A percentile compares a stretch with the other conserved stretches of the same genome.
These are phyloP conservation scores for Galerucella calmariensis DNA, from an alignment of 2,888 invertebrate species.

Conservation along the genomic window DNA sequence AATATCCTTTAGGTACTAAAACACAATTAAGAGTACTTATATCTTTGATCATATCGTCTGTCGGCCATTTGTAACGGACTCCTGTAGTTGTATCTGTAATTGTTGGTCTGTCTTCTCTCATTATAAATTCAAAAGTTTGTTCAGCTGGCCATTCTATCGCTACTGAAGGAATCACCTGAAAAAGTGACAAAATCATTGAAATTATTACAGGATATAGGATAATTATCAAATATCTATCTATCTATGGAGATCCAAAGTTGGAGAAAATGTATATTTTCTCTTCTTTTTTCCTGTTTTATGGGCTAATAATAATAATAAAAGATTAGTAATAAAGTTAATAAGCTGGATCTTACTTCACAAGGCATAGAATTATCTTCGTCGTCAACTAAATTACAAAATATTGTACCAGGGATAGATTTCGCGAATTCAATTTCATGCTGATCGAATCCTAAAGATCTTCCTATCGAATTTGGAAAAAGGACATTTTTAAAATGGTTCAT, in stretches of 20 bases:
- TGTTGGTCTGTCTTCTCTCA: conserved; percentile 67
- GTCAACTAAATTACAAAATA: conserved; percentile 68
- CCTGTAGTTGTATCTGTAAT: conserved; percentile 48
- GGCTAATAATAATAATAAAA: no score
- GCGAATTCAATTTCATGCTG: conserved; percentile 68
- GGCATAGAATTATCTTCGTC: conserved; percentile 73
- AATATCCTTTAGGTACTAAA: conserved; percentile 77
- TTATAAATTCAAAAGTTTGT: conserved; percentile 77
- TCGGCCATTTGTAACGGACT: conserved; percentile 77
- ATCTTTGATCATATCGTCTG: conserved; percentile 74
- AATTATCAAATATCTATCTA: no score
- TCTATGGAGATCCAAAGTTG: no score
- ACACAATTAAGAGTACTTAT: conserved; percentile 76
- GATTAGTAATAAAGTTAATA: conserved; percentile 73
- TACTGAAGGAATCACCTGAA: conserved; percentile 75
- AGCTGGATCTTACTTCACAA: conserved; percentile 67
- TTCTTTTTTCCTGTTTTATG: background rate
- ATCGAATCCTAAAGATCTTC: conserved; percentile 70
- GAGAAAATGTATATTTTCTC: no score
- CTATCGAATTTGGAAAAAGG: conserved; percentile 73
- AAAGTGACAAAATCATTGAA: background rate
- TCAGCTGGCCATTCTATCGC: conserved; percentile 80
- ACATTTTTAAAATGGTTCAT: conserved; percentile 75
- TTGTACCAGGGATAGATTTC: conserved; percentile 74
- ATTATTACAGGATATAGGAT: no score